Evolutionary conservation across 2,888 invertebrate genomes (phyloP).

Genomic region (Vannuccia rotundouncinata): DNA sequence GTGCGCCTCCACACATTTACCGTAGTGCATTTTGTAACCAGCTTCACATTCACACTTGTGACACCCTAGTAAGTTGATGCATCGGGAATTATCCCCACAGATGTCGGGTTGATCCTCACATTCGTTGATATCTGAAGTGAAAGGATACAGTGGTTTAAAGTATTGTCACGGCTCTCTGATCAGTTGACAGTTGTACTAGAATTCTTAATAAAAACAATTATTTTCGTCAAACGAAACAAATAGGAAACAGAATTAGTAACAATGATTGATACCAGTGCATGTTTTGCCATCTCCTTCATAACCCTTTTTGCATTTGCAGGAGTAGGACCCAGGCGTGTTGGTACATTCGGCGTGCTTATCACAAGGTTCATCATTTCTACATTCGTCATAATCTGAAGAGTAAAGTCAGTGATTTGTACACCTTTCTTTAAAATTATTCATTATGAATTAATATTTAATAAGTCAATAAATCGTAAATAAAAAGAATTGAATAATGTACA

Average conservation of each 20-base stretch:
- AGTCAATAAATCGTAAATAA: not conserved
- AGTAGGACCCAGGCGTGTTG: conserved; percentile 31
- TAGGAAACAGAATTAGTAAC: no score
- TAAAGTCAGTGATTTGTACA: not conserved
- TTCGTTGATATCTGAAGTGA: not conserved
- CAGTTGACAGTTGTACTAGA: no score
- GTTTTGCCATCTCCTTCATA: not conserved
- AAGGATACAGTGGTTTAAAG: no score
- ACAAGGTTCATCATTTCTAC: conserved; percentile 26
- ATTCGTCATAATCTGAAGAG: conserved; percentile 31
- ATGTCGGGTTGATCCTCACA: not conserved
- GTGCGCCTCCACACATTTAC: conserved; percentile 18
- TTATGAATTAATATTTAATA: not conserved
- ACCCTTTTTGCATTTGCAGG: conserved; percentile 25
- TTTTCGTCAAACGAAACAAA: no score
- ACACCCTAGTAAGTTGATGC: not conserved
- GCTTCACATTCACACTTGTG: conserved; percentile 3
- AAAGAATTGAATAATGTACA: not conserved
- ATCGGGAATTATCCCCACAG: not conserved
- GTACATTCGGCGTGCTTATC: conserved; percentile 4
- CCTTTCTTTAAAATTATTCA: not conserved
- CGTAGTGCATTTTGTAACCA: not conserved
- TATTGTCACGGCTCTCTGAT: no score
- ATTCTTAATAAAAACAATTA: no score
- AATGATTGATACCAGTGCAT: not conserved